Evolutionary conservation across 2,888 invertebrate species (phyloP), one percentile per base, ranked within the genome.

Genomic region (Monopis laevigella): DNA sequence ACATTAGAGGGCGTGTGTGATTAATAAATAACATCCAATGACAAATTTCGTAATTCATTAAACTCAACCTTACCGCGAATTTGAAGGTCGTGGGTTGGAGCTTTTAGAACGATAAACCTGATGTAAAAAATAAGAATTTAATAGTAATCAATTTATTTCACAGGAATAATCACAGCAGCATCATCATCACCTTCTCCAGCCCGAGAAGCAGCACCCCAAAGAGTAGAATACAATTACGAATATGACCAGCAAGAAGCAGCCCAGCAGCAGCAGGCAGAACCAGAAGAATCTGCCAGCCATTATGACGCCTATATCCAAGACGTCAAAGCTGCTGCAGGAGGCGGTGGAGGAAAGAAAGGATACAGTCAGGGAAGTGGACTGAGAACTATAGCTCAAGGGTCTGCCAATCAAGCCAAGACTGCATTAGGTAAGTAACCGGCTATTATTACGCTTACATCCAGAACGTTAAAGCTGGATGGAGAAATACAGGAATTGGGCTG

Each of bases 341-440:
- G 66, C 4, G 65, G 61, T n/a, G 56, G 53, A 24, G 56, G 50
- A 1, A 84, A 85, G 51, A 82, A 84, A 47, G 77, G 83, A 17
- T 87, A 78, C 75, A 88, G 88, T 58, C 82, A 82, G 42, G 90
- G 90, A 45, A 88, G 88, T 44, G 88, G 90, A 1, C 60, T 91
- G 16, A 82, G 88, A 47, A 87, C 85, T 40, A 87, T 88, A 38
- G 88, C 88, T 2, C 85, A 87, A 41, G 88, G 88, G 1, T 90
- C 90, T 0, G 90, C 89, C 0, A 88, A 88, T 55, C 88, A 89
- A 58, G 90, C 91, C 3, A 86, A 86, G 50, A 87, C 86, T 30
- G 89, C 90, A 8, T 59, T 80, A 2, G 75, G 80, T 1, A 21
- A 11, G 4, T 29, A n/a, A n/a, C n/a, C n/a, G n/a, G n/a, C n/a